Percentiles rank a stretch among this genome's conserved stretches.
Evolutionary conservation across 2,113 vertebrate species (phyloP).

Genomic region (Xiphias gladius): DNA sequence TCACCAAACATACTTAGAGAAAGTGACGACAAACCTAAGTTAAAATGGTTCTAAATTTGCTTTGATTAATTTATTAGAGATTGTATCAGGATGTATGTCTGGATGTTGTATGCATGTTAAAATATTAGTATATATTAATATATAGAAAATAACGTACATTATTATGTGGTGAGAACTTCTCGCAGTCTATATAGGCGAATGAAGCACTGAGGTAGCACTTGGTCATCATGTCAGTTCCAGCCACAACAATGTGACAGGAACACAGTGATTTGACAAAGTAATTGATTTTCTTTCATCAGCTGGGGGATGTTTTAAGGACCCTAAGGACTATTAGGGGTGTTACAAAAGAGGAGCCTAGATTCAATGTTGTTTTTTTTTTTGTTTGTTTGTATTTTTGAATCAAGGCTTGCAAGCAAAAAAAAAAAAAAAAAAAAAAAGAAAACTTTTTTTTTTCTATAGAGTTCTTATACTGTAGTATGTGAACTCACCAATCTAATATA

Average conservation of each 20-base stretch:
- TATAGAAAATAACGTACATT: too few relatives aligned
- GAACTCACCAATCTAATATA: not conserved
- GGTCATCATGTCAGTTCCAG: conserved; percentile 55
- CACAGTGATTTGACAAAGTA: conserved; percentile 75
- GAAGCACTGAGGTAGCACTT: conserved; percentile 63
- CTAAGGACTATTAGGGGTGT: conserved; percentile 57
- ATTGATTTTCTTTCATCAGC: conserved; percentile 81
- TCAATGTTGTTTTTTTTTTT: not conserved
- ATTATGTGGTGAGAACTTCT: conserved; percentile 60
- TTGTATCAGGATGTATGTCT: conserved; percentile 55
- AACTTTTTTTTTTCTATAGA: not conserved
- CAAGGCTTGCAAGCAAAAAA: not conserved
- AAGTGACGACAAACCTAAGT: conserved; percentile 39
- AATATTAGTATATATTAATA: conserved; percentile 59
- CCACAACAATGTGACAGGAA: conserved; percentile 80
- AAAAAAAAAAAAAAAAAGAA: not conserved
- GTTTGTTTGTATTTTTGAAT: not conserved
- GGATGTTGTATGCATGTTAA: conserved; percentile 67
- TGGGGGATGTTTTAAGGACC: conserved; percentile 49
- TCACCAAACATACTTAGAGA: conserved; percentile 49
- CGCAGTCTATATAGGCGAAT: conserved; percentile 60
- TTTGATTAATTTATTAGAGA: conserved; percentile 76
- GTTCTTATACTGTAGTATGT: not conserved
- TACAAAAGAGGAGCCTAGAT: conserved; percentile 2
- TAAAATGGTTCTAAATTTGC: conserved; percentile 67